Base-by-base conservation (phyloP, 2,797 vertebrate genomes). In the Picus viridis region DNA sequence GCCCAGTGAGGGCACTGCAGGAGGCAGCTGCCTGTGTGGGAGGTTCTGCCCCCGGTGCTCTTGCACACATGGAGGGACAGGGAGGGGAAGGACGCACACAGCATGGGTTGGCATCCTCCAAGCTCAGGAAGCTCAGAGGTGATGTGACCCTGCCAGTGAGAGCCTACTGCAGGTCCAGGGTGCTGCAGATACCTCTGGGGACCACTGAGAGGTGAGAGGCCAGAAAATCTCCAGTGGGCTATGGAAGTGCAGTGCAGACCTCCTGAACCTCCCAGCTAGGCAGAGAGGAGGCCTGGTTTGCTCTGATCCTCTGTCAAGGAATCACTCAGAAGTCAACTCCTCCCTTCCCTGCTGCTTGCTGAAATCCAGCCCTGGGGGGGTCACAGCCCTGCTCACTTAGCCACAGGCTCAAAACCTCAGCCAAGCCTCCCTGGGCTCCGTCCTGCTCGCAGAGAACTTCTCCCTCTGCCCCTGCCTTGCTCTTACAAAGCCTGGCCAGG, bases 1-100 rank as follows among this genome's bases (percentile, higher is more conserved):
- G 4, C 17, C 67, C 45, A 47, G 10, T 8, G 61, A 83, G 64
- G 81, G 41, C 41, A 45, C 2, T 32, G n/a, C n/a, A n/a, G n/a
- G n/a, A n/a, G n/a, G 49, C 34, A 71, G 43, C 12, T 13, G 1
- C 16, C 43, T 2, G 3, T 36, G n/a, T 26, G 41, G 2, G 4
- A 69, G 23, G 45, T 16, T n/a, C 59, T 54, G 45, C 39, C 12
- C 43, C 36, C 58, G 3, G 43, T 22, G 65, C 67, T 72, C 54
- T 59, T 70, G 39, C 71, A 16, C 34, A 65, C 12, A 2, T 0
- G 7, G 24, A 81, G 57, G 51, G 34, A 16, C 49, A 67, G 53
- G 20, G 58, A 27, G 62, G 32, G 26, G 49, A 16, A 41, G 32
- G 36, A 6, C 2, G 29, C 41, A 16, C 36, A 29, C 13, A 6